Base-by-base conservation (phyloP, 2,888 invertebrate genomes). In the Corythucha ciliata region DNA sequence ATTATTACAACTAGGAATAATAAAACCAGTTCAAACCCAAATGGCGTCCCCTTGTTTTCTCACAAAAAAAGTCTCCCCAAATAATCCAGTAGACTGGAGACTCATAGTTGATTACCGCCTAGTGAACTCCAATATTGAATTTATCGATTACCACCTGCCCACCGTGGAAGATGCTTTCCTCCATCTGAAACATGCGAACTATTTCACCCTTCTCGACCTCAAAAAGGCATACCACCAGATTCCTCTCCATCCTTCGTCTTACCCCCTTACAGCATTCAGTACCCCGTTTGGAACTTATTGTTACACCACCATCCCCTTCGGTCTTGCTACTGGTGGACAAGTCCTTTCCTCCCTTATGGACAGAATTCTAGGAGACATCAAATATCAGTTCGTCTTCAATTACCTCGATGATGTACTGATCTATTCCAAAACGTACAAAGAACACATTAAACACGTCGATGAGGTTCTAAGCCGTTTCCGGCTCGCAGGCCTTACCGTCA, bases 401-500 rank as follows among this genome's bases (percentile, higher is more conserved):
- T 59, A 57, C 24, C 29, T 58, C 27, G 59, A 58, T 32, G 51
- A 59, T 22, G 18, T 54, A 2, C 42, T 58, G 22, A 34, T 57
- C 6, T 48, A 54, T 21, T 50, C 50, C 24, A 29, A 29, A 7
- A 32, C 47, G 14, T 48, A 49, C n/a, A 46, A 48, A 14, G 46
- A 53, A 10, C 55, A 58, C 20, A 7, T 57, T 1, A 21, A 8
- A 8, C 40, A 54, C 25, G 22, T 55, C 8, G 14, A 41, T 6
- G 20, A 53, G 20, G 45, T 59, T 7, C 42, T 59, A 3, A 12
- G n/a, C n/a, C 41, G 58, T 54, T 14, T 55, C 49, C 2, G 32
- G 16, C 6, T 58, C 42, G 47, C 60, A 50, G 5, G 57, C 57
- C 14, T 61, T 54, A 49, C 48, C 10, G 57, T 63, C 2, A 62